A percentile compares a stretch with the other conserved stretches of the same genome.
Evolutionary conservation across 2,888 invertebrate species (phyloP).

Genomic region (Aquatica leii): DNA sequence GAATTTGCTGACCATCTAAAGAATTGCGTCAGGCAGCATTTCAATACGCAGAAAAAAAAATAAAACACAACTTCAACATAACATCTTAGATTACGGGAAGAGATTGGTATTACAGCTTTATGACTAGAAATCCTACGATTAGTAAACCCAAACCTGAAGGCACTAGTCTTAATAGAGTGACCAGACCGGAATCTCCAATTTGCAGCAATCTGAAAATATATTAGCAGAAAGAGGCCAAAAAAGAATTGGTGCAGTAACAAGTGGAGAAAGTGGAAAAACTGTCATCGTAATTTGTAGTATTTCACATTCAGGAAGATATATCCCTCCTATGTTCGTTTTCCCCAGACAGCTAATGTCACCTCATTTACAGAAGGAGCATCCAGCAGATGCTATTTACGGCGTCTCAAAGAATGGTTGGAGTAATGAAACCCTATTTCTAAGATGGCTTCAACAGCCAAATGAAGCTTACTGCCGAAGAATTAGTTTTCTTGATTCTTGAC

Average conservation of each 20-base stretch:
- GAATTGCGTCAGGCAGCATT: too few species aligned
- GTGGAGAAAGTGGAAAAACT: neutral
- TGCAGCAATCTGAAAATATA: too few species aligned
- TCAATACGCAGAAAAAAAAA: too few species aligned
- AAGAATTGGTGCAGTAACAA: neutral
- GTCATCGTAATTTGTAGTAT: neutral
- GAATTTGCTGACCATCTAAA: too few species aligned
- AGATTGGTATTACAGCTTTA: too few species aligned
- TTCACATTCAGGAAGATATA: neutral
- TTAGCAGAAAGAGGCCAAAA: neutral
- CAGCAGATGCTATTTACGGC: too few species aligned
- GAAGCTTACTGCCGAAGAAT: neutral
- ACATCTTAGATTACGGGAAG: too few species aligned
- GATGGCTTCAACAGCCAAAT: neutral
- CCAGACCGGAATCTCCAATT: neutral
- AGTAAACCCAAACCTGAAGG: too few species aligned
- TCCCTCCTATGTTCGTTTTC: neutral
- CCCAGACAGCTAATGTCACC: neutral
- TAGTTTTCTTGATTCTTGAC: neutral
- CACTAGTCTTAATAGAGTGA: too few species aligned
- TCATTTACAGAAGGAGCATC: neutral
- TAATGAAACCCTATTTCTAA: neutral
- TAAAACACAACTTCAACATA: too few species aligned
- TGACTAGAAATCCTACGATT: too few species aligned
- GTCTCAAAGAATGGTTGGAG: conserved; percentile 1